phyloP scores from a whole-genome alignment of 2,797 vertebrate genomes.

The Sitta carolinensis region DNA sequence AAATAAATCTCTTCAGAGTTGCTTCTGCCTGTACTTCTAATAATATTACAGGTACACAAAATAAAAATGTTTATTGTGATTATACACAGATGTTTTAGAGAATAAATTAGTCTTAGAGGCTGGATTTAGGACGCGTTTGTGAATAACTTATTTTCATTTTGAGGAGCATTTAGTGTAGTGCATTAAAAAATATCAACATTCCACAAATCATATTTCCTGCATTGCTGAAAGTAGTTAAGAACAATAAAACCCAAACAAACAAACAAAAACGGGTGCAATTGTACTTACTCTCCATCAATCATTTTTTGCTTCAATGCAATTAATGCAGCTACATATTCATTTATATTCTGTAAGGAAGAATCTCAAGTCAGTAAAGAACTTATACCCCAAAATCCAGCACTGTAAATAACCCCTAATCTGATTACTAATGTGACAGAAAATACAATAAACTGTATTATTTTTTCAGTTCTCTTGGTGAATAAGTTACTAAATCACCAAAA shows the following conservation, averaged over 20 bases:
- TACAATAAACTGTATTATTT: background rate
- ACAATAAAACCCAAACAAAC: background rate
- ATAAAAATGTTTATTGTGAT: background rate
- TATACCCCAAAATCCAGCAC: background rate
- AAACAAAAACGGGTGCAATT: background rate
- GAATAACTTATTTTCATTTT: background rate
- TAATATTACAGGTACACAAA: background rate
- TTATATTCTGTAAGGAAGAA: slow-evolving; percentile 84
- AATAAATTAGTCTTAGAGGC: background rate
- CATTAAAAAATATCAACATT: background rate
- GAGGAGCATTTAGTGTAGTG: background rate
- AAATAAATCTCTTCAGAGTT: background rate
- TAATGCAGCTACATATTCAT: slow-evolving; percentile 90
- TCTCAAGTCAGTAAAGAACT: slow-evolving; percentile 6
- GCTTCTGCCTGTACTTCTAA: background rate
- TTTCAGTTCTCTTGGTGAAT: background rate
- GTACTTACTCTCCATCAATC: slow-evolving; percentile 90
- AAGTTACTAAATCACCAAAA: background rate
- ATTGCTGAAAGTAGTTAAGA: background rate
- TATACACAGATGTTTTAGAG: background rate
- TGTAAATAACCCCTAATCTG: background rate
- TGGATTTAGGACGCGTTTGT: background rate
- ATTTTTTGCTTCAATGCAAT: slow-evolving; percentile 94
- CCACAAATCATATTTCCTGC: background rate
- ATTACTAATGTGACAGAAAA: background rate